A percentile compares a stretch with the other conserved stretches of the same genome.
Evolutionary conservation across 2,113 vertebrate genomes (phyloP).

Genomic region (Lasiurus cinereus): DNA sequence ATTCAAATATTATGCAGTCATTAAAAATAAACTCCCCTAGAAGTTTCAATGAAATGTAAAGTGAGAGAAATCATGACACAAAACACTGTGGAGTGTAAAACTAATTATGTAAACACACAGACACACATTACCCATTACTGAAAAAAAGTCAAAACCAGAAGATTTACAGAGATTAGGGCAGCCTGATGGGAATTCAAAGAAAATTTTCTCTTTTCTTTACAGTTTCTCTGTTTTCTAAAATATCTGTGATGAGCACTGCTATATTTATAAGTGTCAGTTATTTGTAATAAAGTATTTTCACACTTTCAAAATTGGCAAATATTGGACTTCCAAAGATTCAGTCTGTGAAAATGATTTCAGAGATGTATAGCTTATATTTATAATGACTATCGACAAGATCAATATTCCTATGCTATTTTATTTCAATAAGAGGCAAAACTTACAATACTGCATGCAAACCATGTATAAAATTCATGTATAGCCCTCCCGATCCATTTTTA

Average conservation of each 20-base stretch:
- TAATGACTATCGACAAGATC: neutral
- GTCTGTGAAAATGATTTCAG: conserved; percentile 29
- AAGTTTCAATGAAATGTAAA: conserved; percentile 1
- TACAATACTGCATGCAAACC: neutral
- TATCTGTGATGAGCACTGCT: neutral
- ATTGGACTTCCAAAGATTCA: conserved; percentile 18
- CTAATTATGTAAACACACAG: neutral
- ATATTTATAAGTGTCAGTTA: conserved; percentile 14
- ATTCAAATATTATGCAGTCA: conserved; percentile 12
- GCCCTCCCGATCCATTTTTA: neutral
- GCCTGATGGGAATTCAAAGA: neutral
- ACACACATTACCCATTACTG: neutral
- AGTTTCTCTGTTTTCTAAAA: conserved; percentile 35
- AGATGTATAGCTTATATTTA: neutral
- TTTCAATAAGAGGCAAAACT: neutral
- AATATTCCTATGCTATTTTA: conserved; percentile 41
- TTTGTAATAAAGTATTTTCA: conserved; percentile 32
- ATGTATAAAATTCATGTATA: neutral
- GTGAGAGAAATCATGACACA: conserved; percentile 28
- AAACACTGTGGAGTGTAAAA: conserved; percentile 44
- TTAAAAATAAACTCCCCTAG: neutral
- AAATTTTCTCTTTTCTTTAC: conserved; percentile 7
- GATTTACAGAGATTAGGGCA: conserved; percentile 31
- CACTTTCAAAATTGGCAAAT: conserved; percentile 1
- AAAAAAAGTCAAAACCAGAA: neutral